phyloP scores from a whole-genome alignment of 2,113 vertebrate genomes.

The Holacanthus passer region DNA sequence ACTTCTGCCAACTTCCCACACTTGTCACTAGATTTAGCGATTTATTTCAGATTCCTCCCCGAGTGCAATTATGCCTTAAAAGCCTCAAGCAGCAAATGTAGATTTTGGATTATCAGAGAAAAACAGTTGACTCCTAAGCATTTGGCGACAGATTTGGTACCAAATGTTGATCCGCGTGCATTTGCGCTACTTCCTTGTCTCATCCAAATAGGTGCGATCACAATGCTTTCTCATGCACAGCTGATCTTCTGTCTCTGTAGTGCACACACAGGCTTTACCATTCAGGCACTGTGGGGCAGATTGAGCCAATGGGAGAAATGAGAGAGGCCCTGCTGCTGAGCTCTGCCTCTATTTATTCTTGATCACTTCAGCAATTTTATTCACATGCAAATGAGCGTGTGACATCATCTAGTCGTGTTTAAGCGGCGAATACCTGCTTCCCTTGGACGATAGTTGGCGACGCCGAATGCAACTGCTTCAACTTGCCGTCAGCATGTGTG shows the following conservation, averaged over 20 bases:
- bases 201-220: conserved; percentile 61
- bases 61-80: conserved; percentile 17
- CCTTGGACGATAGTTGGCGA: conserved; percentile 55
- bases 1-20: background rate
- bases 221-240: conserved; percentile 48
- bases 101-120: conserved; percentile 33
- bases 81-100: background rate
- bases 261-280: conserved; percentile 54
- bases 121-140: conserved; percentile 33
- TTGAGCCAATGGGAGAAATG: conserved; percentile 52
- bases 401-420: conserved; percentile 70
- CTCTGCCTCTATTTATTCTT: conserved; percentile 73
- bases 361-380: conserved; percentile 74
- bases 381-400: conserved; percentile 72
- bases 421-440: conserved; percentile 57
- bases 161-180: conserved; percentile 46
- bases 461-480: conserved; percentile 39
- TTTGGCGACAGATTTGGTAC: conserved; percentile 30
- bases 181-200: conserved; percentile 40
- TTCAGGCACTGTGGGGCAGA: conserved; percentile 53
- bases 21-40: conserved; percentile 6
- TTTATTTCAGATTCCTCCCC: background rate
- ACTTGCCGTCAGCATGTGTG: conserved; percentile 54
- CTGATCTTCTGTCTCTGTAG: conserved; percentile 54
- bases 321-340: conserved; percentile 58